Percentiles rank a stretch among this genome's conserved stretches.
phyloP scores from a whole-genome alignment of 2,797 vertebrate species.

The Eleutherodactylus coqui region DNA sequence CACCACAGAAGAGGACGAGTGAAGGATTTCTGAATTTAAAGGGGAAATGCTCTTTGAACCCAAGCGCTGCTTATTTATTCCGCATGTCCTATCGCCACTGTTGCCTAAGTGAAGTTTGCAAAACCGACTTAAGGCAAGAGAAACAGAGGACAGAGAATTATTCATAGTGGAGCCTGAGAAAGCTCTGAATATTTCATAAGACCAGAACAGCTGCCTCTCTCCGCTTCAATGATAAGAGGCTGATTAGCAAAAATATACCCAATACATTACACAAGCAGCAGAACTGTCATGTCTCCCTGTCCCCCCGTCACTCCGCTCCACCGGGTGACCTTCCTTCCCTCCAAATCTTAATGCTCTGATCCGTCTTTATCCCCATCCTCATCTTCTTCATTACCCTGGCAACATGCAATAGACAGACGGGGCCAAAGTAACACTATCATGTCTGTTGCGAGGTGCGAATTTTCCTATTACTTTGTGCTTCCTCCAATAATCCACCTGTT shows the following conservation, averaged over 20 bases:
- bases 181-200: slow-evolving; percentile 64
- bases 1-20: background rate
- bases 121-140: slow-evolving; percentile 34
- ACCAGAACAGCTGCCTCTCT: slow-evolving; percentile 52
- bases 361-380: background rate
- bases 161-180: slow-evolving; percentile 60
- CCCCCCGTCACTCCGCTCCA: background rate
- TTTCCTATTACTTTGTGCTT: background rate
- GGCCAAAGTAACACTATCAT: background rate
- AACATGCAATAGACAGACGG: background rate
- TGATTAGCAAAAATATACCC: background rate
- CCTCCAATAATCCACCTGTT: slow-evolving; percentile 14
- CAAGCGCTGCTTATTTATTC: background rate
- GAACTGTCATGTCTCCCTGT: slow-evolving; percentile 1
- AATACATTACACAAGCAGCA: slow-evolving; percentile 26
- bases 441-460: background rate
- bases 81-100: background rate
- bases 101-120: slow-evolving; percentile 17
- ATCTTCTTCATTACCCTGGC: background rate
- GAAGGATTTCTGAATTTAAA: background rate
- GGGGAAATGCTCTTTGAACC: background rate
- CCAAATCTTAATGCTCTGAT: slow-evolving; percentile 9
- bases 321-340: slow-evolving; percentile 43
- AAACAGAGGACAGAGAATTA: slow-evolving; percentile 49
- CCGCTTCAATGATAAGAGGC: slow-evolving; percentile 50